A percentile compares a stretch with the other conserved stretches of the same genome.
These are phyloP conservation scores for Pseudopodoces humilis DNA, from an alignment of 2,113 vertebrate genomes.

Conservation along the genomic window DNA sequence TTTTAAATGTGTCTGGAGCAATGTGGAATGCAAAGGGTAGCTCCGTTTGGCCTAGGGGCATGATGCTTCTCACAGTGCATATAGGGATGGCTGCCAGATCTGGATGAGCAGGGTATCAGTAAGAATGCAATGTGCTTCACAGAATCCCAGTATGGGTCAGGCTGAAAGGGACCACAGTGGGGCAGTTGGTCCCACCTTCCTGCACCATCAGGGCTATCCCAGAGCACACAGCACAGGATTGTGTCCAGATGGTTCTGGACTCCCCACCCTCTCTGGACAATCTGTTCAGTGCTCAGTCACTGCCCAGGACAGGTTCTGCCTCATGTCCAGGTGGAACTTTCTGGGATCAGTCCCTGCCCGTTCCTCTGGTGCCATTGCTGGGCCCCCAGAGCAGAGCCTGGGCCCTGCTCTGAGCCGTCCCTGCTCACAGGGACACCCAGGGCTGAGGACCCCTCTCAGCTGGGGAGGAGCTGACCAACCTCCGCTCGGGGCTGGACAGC, in stretches of 20 bases:
- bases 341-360: background rate
- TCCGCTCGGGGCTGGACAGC: background rate
- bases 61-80: background rate
- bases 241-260: rapidly evolving
- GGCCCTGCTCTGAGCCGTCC: background rate
- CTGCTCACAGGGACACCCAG: background rate
- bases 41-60: background rate
- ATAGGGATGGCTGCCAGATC: background rate
- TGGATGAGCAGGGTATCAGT: background rate
- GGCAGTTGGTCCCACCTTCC: background rate
- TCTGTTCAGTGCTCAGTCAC: rapidly evolving
- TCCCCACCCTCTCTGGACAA: background rate
- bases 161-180: background rate
- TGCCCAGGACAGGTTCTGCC: background rate
- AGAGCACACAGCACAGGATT: background rate
- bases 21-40: background rate
- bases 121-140: rapidly evolving
- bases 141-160: background rate
- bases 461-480: too few species aligned
- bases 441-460: background rate
- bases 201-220: background rate
- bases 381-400: background rate
- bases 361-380: background rate
- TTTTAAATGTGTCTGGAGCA: background rate
- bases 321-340: background rate